phyloP scores from a whole-genome alignment of 2,888 invertebrate genomes.

The Meghimatium bilineatum region DNA sequence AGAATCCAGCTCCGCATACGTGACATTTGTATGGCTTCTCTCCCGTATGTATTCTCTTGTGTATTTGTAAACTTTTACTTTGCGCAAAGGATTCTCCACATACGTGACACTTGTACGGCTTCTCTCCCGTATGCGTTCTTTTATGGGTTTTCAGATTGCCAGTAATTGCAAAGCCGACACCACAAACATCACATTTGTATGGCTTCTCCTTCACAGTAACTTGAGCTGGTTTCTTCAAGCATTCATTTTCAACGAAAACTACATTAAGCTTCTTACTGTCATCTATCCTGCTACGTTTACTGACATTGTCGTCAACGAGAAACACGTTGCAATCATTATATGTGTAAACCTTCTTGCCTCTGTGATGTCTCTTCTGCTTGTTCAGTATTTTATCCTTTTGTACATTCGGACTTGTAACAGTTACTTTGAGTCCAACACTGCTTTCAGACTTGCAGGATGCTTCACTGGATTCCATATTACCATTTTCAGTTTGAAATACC shows the following conservation, averaged over 20 bases:
- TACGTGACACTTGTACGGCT: conserved; percentile 5
- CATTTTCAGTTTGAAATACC: too few species aligned
- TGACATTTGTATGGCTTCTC: conserved; percentile 17
- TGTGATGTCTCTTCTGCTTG: not conserved
- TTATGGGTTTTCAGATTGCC: conserved; percentile 1
- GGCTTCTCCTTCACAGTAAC: not conserved
- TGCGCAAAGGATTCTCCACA: not conserved
- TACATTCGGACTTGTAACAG: too few species aligned
- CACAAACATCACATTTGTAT: conserved; percentile 13
- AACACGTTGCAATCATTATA: not conserved
- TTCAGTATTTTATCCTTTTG: too few species aligned
- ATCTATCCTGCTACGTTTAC: not conserved
- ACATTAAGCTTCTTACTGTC: not conserved
- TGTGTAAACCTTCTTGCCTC: not conserved
- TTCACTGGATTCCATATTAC: too few species aligned
- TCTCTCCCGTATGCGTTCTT: not conserved
- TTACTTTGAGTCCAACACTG: too few species aligned
- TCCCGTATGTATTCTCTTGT: conserved; percentile 9
- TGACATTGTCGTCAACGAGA: not conserved
- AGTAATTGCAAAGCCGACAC: not conserved
- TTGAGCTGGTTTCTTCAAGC: not conserved
- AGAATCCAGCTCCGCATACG: not conserved
- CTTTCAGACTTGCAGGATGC: too few species aligned
- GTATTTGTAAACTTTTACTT: not conserved
- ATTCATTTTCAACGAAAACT: not conserved